A percentile compares a stretch with the other conserved stretches of the same genome.
Evolutionary conservation across 2,888 invertebrate genomes (phyloP).

Genomic region (Apotomis turbidana): DNA sequence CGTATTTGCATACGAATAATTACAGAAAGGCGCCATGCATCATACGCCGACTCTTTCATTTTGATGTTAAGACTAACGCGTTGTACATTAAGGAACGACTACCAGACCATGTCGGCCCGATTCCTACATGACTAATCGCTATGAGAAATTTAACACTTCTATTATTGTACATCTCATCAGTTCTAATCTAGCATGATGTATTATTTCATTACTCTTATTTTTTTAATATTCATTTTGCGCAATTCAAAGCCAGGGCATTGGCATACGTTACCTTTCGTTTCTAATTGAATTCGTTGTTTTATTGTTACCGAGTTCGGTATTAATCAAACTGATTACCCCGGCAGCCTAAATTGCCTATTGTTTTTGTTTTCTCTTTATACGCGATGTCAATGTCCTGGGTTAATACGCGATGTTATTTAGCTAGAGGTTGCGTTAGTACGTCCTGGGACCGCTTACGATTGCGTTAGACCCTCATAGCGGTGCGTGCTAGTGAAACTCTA

Average conservation of each 20-base stretch:
- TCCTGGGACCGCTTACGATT: slow-evolving; percentile 55
- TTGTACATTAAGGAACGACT: slow-evolving; percentile 64
- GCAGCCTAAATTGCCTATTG: slow-evolving; percentile 81
- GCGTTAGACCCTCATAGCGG: slow-evolving; percentile 58
- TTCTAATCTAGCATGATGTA: slow-evolving; percentile 82
- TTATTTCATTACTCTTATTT: slow-evolving; percentile 79
- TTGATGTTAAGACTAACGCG: slow-evolving; percentile 77
- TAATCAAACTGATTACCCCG: slow-evolving; percentile 83
- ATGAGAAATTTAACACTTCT: slow-evolving; percentile 77
- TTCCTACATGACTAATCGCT: slow-evolving; percentile 74
- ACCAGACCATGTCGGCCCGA: slow-evolving; percentile 73
- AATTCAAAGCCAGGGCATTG: slow-evolving; percentile 95
- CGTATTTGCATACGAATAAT: slow-evolving; percentile 81
- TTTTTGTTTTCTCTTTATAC: slow-evolving; percentile 69
- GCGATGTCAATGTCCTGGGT: slow-evolving; percentile 88
- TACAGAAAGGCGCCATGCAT: slow-evolving; percentile 77
- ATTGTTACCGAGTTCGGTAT: slow-evolving; percentile 80
- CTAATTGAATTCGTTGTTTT: slow-evolving; percentile 81
- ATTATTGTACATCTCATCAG: slow-evolving; percentile 75
- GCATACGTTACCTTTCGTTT: slow-evolving; percentile 86
- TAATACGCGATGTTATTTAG: slow-evolving; percentile 70
- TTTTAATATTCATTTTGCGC: slow-evolving; percentile 81
- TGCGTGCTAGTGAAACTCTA: slow-evolving; percentile 75
- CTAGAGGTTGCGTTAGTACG: slow-evolving; percentile 62
- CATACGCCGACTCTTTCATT: slow-evolving; percentile 71